Conservation (phyloP, 2,888 invertebrate genomes). For the Dicyrtomina minuta region DNA sequence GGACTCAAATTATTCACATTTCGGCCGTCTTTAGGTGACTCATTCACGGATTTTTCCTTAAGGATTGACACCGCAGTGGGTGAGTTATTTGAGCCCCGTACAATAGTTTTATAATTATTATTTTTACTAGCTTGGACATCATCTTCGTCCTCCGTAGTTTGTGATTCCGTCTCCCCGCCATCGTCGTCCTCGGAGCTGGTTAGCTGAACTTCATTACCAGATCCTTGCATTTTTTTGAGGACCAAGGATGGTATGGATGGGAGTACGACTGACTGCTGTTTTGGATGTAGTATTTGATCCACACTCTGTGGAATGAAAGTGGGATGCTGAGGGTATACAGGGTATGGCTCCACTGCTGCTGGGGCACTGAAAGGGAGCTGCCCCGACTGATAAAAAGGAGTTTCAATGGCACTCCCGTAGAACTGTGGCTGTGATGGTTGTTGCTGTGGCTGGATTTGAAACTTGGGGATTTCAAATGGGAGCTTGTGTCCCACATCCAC, state of each 20-base stretch:
- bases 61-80: neutral
- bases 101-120: no score
- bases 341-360: neutral
- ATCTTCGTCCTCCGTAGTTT: neutral
- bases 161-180: neutral
- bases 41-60: neutral
- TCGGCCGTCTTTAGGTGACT: neutral
- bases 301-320: neutral
- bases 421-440: neutral
- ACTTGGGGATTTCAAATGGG: no score
- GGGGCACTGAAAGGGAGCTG: neutral
- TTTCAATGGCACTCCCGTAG: neutral
- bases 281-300: neutral
- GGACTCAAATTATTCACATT: neutral
- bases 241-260: neutral
- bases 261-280: neutral
- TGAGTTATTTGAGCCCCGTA: no score
- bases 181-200: constrained; percentile 10
- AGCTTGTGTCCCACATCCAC: neutral
- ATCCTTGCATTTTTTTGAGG: neutral
- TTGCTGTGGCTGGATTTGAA: neutral
- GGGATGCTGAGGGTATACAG: neutral
- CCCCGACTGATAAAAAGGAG: no score
- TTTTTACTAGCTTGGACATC: no score
- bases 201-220: neutral